Percentiles rank a stretch among this genome's conserved stretches.
Conservation (phyloP, 2,888 invertebrate species). For the Bimastos eiseni region DNA sequence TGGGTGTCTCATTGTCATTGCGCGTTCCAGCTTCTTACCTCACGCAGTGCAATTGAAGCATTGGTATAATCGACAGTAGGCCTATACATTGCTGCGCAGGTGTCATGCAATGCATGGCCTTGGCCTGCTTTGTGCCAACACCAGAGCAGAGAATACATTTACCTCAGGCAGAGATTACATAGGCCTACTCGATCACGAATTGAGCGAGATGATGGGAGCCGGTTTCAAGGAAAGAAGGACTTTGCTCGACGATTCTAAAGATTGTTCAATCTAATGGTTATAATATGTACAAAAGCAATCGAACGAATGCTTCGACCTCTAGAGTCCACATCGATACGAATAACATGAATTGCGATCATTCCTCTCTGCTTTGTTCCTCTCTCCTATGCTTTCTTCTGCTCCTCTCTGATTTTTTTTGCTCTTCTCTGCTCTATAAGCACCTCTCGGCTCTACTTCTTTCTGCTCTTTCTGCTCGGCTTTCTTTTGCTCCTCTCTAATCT, state of each 20-base stretch:
- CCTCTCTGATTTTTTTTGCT: too few relatives aligned
- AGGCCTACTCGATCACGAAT: not conserved
- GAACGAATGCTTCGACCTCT: not conserved
- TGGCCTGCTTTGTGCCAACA: too few relatives aligned
- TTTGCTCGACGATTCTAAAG: not conserved
- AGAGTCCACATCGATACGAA: not conserved
- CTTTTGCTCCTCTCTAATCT: not conserved
- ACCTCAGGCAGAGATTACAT: not conserved
- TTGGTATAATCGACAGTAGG: not conserved
- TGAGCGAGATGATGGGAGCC: not conserved
- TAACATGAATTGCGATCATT: not conserved
- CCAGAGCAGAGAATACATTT: not conserved
- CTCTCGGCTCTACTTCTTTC: too few relatives aligned
- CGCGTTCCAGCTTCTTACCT: not conserved
- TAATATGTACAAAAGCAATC: too few relatives aligned
- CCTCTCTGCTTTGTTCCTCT: not conserved
- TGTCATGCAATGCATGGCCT: not conserved
- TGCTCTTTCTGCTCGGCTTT: too few relatives aligned
- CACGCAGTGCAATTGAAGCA: not conserved
- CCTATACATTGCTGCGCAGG: too few relatives aligned
- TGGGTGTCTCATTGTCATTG: not conserved
- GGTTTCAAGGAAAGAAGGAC: not conserved
- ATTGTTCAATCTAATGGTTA: not conserved
- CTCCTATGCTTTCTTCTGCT: not conserved
- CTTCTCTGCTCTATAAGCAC: too few relatives aligned